Evolutionary conservation across 2,113 vertebrate species (phyloP).

Genomic region (Dinomys branickii): DNA sequence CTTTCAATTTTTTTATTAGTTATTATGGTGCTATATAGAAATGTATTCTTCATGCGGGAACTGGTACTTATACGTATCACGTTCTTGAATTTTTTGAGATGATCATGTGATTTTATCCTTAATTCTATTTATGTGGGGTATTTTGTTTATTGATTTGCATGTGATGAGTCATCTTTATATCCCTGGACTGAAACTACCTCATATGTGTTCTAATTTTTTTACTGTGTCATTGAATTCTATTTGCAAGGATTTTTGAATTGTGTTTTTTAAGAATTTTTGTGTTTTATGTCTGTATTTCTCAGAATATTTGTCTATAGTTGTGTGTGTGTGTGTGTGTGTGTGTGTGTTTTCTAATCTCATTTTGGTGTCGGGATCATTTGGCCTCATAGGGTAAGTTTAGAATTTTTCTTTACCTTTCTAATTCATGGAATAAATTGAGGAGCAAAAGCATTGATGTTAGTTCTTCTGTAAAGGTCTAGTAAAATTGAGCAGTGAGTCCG

Average conservation of each 20-base stretch:
- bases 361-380: not conserved
- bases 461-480: not conserved
- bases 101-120: not conserved
- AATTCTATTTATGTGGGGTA: not conserved
- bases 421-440: not conserved
- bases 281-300: not conserved
- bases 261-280: not conserved
- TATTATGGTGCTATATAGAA: not conserved
- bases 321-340: not conserved
- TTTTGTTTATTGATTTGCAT: not conserved
- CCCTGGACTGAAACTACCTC: not conserved
- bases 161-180: not conserved
- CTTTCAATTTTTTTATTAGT: not conserved
- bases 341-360: not conserved
- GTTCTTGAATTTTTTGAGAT: not conserved
- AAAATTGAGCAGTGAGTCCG: not conserved
- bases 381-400: not conserved
- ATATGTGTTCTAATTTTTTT: not conserved
- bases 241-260: not conserved
- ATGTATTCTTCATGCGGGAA: not conserved
- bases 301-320: not conserved
- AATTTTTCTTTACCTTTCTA: not conserved
- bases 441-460: not conserved
- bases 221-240: not conserved
- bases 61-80: not conserved